Base-by-base conservation (phyloP, 2,113 vertebrate species). In the Petromus typicus region DNA sequence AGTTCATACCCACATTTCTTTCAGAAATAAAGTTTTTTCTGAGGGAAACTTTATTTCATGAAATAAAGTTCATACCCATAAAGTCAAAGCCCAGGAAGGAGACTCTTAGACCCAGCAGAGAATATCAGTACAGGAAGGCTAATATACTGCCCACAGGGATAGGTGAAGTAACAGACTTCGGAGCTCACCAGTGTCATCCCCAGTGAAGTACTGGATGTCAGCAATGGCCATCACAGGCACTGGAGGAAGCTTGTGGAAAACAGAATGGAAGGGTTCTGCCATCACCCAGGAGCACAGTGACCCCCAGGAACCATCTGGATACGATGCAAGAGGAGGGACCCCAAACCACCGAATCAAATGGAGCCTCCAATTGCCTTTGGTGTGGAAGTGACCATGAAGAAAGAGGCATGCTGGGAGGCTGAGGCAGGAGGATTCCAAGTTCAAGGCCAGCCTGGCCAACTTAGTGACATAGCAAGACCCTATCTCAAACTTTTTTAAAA, bases 21-120 rank as follows among this genome's bases (percentile, higher is more conserved):
- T n/a, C n/a, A n/a, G n/a, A n/a, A n/a, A n/a, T n/a, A n/a, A n/a
- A n/a, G n/a, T n/a, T n/a, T n/a, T n/a, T n/a, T n/a, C n/a, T n/a
- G n/a, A n/a, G n/a, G n/a, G n/a, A n/a, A n/a, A n/a, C n/a, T n/a
- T n/a, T n/a, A n/a, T n/a, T n/a, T n/a, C n/a, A n/a, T n/a, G n/a
- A n/a, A n/a, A n/a, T n/a, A n/a, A n/a, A n/a, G n/a, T n/a, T n/a
- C n/a, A n/a, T n/a, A n/a, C n/a, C n/a, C n/a, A n/a, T n/a, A n/a
- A n/a, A n/a, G 75, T 75, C 56, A 14, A 66, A 81, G 64, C 40
- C 73, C 66, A 93, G 83, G 95, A 83, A 92, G 48, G 75, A 34
- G 83, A 67, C 76, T 81, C 88, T 43, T 32, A 40, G 84, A 66
- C 88, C 20, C 32, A 48, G 69, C 23, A 54, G 87, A 51, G 71